Evolutionary conservation across 2,113 vertebrate species (phyloP), one percentile per base, ranked within the genome.

Genomic region (Vidua chalybeata): DNA sequence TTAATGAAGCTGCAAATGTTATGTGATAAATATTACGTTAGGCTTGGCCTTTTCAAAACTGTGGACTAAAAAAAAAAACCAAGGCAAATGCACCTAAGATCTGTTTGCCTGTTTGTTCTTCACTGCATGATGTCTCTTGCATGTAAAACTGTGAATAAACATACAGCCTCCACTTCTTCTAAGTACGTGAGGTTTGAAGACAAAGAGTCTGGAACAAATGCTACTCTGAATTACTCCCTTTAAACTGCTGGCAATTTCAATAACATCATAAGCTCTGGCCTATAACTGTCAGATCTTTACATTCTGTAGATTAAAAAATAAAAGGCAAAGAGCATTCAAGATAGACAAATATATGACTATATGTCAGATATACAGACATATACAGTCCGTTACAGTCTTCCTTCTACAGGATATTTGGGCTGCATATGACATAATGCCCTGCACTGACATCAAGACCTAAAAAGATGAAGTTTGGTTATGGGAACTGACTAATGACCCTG

Each of bases 41-140:
- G 21, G 27, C 10, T 67, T 61, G 39, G 51, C 46, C 24, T 77
- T 88, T 75, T 64, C 55, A 90, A 81, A 67, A 19, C 11, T 39
- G 81, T 13, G 18, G 41, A 74, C 23, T 6, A 7, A 56, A 80
- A 66, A 55, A 56, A 5, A 72, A 6, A 59, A 5, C 5, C 51
- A 11, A 11, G n/a, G 31, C 9, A 87, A 73, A 84, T 8, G 19
- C 39, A 87, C 13, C 22, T 46, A 67, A 64, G 31, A 78, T 68
- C 33, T 68, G 15, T 67, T 74, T 90, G 49, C 24, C 28, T 74
- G 9, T 49, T 16, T 54, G 41, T 45, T 54, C 69, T 16, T 82
- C n/a, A 52, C 9, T 86, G 30, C 8, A 23, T 0, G 0, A 18
- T 30, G 45, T 21, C 15, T 71, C 27, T 43, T 41, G 26, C 27